Conservation (phyloP, 2,113 vertebrate species). For the Pseudolaguvia tuberculata region DNA sequence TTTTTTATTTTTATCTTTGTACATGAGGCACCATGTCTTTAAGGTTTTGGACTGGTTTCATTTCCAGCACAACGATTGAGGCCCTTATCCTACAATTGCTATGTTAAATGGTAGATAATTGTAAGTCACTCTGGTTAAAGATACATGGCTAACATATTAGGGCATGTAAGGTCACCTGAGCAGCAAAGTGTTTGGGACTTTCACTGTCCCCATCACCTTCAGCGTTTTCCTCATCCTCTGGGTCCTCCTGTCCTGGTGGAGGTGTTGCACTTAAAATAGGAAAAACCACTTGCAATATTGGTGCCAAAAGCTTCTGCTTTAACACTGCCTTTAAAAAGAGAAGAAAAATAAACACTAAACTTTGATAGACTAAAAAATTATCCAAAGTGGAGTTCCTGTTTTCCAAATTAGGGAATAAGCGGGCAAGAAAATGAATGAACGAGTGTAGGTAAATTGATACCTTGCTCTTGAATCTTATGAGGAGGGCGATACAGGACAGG, state of each 20-base stretch:
- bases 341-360: not conserved
- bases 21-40: too few species aligned
- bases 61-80: too few species aligned
- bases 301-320: slow-evolving; percentile 76
- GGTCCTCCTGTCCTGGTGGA: slow-evolving; percentile 74
- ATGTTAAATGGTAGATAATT: too few species aligned
- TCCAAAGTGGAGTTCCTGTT: too few species aligned
- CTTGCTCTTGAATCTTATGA: slow-evolving; percentile 82
- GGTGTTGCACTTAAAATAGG: slow-evolving; percentile 76
- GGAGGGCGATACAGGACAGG: slow-evolving; percentile 74
- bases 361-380: too few species aligned
- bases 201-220: slow-evolving; percentile 66
- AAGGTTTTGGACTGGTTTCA: too few species aligned
- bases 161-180: slow-evolving; percentile 67
- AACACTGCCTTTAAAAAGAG: slow-evolving; percentile 66
- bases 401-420: too few species aligned
- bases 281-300: slow-evolving; percentile 76
- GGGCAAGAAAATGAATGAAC: not conserved
- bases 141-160: too few species aligned
- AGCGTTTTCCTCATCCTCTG: slow-evolving; percentile 74
- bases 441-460: slow-evolving; percentile 38
- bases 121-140: too few species aligned
- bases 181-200: slow-evolving; percentile 80
- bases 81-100: too few species aligned
- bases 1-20: too few species aligned